phyloP scores from a whole-genome alignment of 1,140 invertebrate genomes.

The Drosophila setifemur region DNA sequence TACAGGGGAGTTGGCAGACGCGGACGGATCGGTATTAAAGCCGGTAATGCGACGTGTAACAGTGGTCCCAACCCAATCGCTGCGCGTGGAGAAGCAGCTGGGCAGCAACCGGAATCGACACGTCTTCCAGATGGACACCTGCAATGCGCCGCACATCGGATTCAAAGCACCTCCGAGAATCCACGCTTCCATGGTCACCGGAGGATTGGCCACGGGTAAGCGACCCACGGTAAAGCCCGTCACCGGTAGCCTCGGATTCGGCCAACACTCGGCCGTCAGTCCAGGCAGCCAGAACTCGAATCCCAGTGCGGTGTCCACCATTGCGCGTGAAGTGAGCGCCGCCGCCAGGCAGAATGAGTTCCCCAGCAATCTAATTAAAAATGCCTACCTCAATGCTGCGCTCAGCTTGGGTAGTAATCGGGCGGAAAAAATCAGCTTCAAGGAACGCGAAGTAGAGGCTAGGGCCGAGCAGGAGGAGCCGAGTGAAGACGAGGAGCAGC shows the following conservation, averaged over 20 bases:
- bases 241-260: slow-evolving; percentile 24
- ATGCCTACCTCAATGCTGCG: background rate
- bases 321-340: slow-evolving; percentile 44
- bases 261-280: background rate
- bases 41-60: slow-evolving; percentile 1
- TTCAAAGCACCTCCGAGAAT: slow-evolving; percentile 9
- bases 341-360: slow-evolving; percentile 23
- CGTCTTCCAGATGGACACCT: slow-evolving; percentile 47
- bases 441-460: background rate
- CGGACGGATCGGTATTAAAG: background rate
- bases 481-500: background rate
- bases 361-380: slow-evolving; percentile 18
- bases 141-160: slow-evolving; percentile 47
- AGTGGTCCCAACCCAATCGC: slow-evolving; percentile 41
- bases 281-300: slow-evolving; percentile 10
- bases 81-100: slow-evolving; percentile 54
- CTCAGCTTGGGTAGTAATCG: background rate
- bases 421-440: background rate
- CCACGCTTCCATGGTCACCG: background rate
- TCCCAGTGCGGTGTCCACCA: slow-evolving; percentile 42
- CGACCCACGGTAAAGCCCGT: background rate
- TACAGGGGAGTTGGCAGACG: background rate
- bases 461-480: background rate
- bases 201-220: background rate
- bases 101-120: slow-evolving; percentile 7